Base-by-base conservation (phyloP, 2,888 invertebrate species). In the Parochlus steinenii region DNA sequence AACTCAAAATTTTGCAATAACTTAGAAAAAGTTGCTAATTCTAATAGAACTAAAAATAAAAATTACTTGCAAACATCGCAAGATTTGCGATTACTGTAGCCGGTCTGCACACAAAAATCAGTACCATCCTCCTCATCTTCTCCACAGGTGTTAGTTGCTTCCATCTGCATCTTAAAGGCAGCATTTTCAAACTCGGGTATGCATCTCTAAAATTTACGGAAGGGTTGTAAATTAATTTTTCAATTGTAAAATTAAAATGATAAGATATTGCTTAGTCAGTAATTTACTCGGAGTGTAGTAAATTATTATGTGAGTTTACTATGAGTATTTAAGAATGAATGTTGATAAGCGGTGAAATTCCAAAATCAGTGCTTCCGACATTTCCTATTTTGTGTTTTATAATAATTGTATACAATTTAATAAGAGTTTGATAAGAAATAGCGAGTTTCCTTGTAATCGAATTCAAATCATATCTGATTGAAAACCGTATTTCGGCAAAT, bases 111-210 rank as follows among this genome's bases (percentile, higher is more conserved):
- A 57, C 97, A 97, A 58, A 77, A 98, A 52, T 82, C 74, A 31
- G 70, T 80, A 1, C 75, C 76, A 29, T 74, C 67, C 48, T 83
- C 74, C 1, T 75, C 76, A 29, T 74, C 67, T 48, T 83, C 74
- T 1, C 95, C 97, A 51, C 97, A 98, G 2, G 95, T 97, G 57
- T 95, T 95, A 11, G 93, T 92, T 7, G 87, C 83, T 44, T 92
- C 87, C 58, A 95, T 86, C 42, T 71, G 67, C 35, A 83, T 69
- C 54, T 78, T 74, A 61, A 81, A 97, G 6, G 95, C 97, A 4
- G 93, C 92, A 55, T 97, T 97, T 54, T 85, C 87, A 61, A 97
- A 97, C 48, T 86, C 86, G 1, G 97, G 95, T 49, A 89, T 79
- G 59, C 97, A 97, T 64, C 83, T 72, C 83, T 89, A 69, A 5